phyloP scores from a whole-genome alignment of 2,888 invertebrate species.

The Platycheirus albimanus region DNA sequence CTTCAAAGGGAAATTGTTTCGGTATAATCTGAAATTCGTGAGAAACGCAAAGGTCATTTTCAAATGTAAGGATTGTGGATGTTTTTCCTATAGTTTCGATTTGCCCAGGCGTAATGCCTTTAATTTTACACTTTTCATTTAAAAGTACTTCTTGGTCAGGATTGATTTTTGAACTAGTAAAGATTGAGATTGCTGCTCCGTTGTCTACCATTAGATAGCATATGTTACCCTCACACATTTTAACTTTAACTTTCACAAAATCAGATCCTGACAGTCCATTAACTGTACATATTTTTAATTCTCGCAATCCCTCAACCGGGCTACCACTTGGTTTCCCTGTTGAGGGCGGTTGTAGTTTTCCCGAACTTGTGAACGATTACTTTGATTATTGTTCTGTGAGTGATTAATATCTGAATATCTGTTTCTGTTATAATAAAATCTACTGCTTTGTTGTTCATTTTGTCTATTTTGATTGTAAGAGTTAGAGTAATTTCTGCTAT shows the following conservation, averaged over 20 bases:
- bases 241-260: constrained; percentile 18
- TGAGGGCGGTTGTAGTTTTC: constrained; percentile 11
- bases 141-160: neutral
- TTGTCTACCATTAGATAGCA: constrained; percentile 14
- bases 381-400: neutral
- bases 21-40: constrained; percentile 14
- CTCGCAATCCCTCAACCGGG: constrained; percentile 17
- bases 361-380: neutral
- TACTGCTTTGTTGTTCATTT: no score
- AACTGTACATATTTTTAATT: constrained; percentile 4
- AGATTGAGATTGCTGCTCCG: constrained; percentile 7
- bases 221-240: neutral
- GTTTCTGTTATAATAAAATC: no score
- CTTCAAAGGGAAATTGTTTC: constrained; percentile 2
- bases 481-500: no score
- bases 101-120: neutral
- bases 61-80: neutral
- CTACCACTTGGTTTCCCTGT: constrained; percentile 13
- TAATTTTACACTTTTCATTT: constrained; percentile 1
- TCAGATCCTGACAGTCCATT: constrained; percentile 1
- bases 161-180: constrained; percentile 3
- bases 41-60: neutral
- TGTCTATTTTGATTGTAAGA: no score
- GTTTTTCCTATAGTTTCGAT: constrained; percentile 5
- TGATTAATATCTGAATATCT: no score